Conservation (phyloP, 2,113 vertebrate genomes). For the Ciconia boyciana region DNA sequence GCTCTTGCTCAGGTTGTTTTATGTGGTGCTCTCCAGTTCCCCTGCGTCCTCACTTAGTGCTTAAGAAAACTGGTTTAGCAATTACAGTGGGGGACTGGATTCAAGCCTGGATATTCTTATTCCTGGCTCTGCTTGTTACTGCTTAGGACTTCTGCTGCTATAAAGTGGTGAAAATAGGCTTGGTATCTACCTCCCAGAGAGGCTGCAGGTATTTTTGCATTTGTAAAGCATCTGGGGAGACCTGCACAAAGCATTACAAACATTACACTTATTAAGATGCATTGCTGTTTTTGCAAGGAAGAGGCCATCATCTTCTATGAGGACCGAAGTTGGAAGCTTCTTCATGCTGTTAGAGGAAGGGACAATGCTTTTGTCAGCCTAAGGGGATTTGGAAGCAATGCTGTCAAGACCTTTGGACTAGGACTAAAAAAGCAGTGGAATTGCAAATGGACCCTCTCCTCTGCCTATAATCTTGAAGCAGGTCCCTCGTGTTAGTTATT, state of each 20-base stretch:
- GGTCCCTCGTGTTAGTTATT: not conserved
- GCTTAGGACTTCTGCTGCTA: not conserved
- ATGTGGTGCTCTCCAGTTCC: not conserved
- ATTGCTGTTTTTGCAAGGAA: not conserved
- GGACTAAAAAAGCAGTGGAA: not conserved
- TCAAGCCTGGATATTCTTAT: not conserved
- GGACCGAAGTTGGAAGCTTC: not conserved
- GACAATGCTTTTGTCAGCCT: not conserved
- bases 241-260: not conserved
- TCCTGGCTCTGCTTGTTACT: not conserved
- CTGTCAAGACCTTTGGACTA: not conserved
- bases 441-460: not conserved
- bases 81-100: not conserved
- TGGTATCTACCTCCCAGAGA: not conserved
- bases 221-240: not conserved
- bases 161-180: not conserved
- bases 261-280: fast-evolving
- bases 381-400: not conserved
- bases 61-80: not conserved
- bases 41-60: not conserved
- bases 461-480: not conserved
- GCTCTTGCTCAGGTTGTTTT: not conserved
- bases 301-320: not conserved
- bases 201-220: not conserved
- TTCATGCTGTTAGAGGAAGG: not conserved